Evolutionary conservation across 2,113 vertebrate genomes (phyloP).

Genomic region (Anoura caudifer): DNA sequence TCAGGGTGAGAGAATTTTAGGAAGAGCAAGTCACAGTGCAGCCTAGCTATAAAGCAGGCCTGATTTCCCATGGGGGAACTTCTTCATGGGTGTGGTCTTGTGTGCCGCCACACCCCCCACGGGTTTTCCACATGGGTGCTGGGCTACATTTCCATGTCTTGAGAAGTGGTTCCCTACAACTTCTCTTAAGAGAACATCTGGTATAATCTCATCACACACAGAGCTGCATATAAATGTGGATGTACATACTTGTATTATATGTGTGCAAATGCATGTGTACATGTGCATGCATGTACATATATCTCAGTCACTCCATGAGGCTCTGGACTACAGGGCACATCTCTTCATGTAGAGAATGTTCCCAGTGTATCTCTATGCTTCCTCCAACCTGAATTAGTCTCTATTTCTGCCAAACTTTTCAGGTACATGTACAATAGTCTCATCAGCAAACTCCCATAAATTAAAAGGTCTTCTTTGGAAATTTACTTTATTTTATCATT

Average conservation of each 20-base stretch:
- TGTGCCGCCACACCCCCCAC: too few species aligned
- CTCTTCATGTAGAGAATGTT: background rate
- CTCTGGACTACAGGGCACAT: background rate
- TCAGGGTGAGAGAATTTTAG: too few species aligned
- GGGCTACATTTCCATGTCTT: too few species aligned
- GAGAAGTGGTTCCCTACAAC: too few species aligned
- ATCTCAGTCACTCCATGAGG: background rate
- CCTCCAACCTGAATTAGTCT: background rate
- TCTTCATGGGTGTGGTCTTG: too few species aligned
- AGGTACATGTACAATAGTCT: background rate
- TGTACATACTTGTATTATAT: background rate
- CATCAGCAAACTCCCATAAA: background rate
- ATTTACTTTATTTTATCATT: background rate
- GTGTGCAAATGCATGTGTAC: background rate
- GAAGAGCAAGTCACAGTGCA: too few species aligned
- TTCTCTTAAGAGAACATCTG: background rate
- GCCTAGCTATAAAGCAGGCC: too few species aligned
- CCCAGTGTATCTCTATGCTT: accelerated
- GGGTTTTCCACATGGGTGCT: too few species aligned
- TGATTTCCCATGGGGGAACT: too few species aligned
- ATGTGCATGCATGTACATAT: background rate
- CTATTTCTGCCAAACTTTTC: background rate
- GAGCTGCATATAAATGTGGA: too few species aligned
- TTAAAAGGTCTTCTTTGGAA: background rate
- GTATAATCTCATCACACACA: background rate